Evolutionary conservation across 1,140 invertebrate species (phyloP).

Genomic region (Heliconius hermathena): DNA sequence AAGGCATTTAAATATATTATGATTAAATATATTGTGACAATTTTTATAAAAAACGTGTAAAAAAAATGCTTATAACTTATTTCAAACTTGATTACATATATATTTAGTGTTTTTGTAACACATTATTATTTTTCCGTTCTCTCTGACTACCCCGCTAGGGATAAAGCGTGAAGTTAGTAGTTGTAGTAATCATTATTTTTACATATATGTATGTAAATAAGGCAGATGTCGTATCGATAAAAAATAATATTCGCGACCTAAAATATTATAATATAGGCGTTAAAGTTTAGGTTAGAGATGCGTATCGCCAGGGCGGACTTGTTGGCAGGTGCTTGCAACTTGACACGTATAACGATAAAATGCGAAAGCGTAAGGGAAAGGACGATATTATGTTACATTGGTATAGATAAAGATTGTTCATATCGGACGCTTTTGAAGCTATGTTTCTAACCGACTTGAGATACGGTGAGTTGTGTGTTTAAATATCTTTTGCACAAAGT

Average conservation of each 20-base stretch:
- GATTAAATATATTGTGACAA: neutral
- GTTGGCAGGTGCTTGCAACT: conserved; percentile 34
- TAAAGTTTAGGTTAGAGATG: conserved; percentile 25
- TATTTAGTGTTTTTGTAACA: neutral
- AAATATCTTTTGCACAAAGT: too few relatives aligned
- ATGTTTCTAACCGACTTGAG: neutral
- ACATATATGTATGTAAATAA: neutral
- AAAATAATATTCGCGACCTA: conserved; percentile 8
- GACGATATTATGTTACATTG: neutral
- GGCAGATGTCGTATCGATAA: conserved; percentile 21
- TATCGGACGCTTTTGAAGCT: neutral
- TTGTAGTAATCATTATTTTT: neutral
- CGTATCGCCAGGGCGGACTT: conserved; percentile 22
- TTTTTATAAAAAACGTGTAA: neutral
- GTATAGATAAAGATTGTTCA: conserved; percentile 13
- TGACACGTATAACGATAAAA: conserved; percentile 37
- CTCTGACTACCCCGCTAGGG: too few relatives aligned
- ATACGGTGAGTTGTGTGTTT: neutral
- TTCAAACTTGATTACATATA: neutral
- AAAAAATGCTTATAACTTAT: neutral
- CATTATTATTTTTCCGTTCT: neutral
- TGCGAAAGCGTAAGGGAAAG: conserved; percentile 26
- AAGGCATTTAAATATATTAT: neutral
- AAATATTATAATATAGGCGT: conserved; percentile 25
- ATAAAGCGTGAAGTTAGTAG: too few relatives aligned